Evolutionary conservation across 2,888 invertebrate genomes (phyloP), one percentile per base, ranked within the genome.

Genomic region (Augochlorella aurata): DNA sequence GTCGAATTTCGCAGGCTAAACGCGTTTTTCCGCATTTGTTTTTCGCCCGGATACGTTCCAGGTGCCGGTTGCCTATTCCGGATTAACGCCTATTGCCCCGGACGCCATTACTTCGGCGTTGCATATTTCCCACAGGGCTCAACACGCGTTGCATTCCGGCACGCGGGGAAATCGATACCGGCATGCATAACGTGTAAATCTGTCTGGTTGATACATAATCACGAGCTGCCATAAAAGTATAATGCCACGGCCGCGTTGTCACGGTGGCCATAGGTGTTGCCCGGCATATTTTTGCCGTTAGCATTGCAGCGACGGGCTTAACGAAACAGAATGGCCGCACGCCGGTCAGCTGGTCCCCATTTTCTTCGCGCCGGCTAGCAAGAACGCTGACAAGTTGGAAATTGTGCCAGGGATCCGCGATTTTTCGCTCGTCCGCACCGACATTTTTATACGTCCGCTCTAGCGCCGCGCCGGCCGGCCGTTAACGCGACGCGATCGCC

Each of bases 51-150:
- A 74, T 58, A 58, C 71, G 61, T 58, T 54, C 29, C 77, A 54
- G 16, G 50, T 38, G 70, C 72, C 72, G 66, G 72, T 52, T 79
- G 70, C 81, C 87, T 85, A 83, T 85, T 83, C 82, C 68, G 87
- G 87, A 88, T 87, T 88, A 87, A 83, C 84, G 78, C 79, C 81
- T 80, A 85, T 85, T 82, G 86, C 81, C 85, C 71, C 77, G 79
- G 84, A 89, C 85, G 85, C 85, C 87, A 88, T 90, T 90, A 90
- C 89, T 89, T 89, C 85, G 79, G 76, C 83, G 86, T 84, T 88
- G 88, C 85, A 87, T 90, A 90, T 90, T 90, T 90, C 90, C 90
- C 90, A 89, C 84, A 88, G 89, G 90, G 88, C 87, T 85, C 85
- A 86, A 72, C 75, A 67, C 77, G 70, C 71, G 75, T 83, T 86